Evolutionary conservation across 2,797 vertebrate genomes (phyloP), one percentile per base, ranked within the genome.

Genomic region (Argentina silus): DNA sequence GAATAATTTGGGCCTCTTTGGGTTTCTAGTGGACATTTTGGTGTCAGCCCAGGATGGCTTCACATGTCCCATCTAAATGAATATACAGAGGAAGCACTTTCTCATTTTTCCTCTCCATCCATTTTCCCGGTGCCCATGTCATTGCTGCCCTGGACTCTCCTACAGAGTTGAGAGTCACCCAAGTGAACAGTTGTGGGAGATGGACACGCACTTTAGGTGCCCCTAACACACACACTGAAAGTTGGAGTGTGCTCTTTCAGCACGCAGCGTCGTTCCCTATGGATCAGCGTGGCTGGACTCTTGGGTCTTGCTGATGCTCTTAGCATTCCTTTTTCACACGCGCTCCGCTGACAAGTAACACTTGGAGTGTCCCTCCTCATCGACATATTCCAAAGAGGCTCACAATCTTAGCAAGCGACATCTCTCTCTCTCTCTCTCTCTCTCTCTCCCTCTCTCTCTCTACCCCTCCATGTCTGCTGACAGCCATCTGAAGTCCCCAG

Each of bases 181-280:
- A 87, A 86, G 83, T 91, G 90, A 88, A 90, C 86, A 77, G 87
- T 89, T 88, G 88, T 59, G 83, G 64, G 72, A 74, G 64, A 74
- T 79, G 77, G 88, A 93, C 91, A 87, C 1, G 83, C 86, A 87
- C 87, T 85, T 79, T 79, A 75, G 82, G 59, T 85, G 80, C 74
- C 27, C 64, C 81, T 85, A 86, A 89, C 86, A 89, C 90, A 88
- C 90, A 90, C 88, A 93, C 85, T 93, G 93, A 95, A 93, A 92
- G 90, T 90, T 95, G 93, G 94, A 95, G 94, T 93, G 91, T 84
- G 86, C 90, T 87, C 92, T 96, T 95, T 95, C 94, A 95, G 93
- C 93, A 92, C 91, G 77, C 85, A 81, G 83, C 57, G 70, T 81
- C 81, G 17, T 80, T 87, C 89, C 87, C 88, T 72, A 43, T 51